Base-by-base conservation (phyloP, 37 sponge, comb jelly and placozoan genomes). In the Beroe ovata region DNA sequence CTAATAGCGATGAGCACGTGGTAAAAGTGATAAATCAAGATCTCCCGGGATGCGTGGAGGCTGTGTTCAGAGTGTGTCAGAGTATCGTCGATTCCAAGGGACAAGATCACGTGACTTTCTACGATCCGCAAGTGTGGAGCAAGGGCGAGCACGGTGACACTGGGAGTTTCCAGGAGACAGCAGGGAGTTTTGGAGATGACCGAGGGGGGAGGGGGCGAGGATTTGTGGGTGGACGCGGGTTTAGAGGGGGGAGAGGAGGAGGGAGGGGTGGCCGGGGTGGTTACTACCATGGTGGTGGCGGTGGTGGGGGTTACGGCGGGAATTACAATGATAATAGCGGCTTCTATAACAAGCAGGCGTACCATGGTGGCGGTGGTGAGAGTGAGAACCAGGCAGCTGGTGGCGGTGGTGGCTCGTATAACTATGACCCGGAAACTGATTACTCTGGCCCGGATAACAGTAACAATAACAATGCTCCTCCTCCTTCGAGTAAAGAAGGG, bases 161-260 rank as follows among this genome's bases (percentile, higher is more conserved):
- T 20, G 84, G 84, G 26, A 77, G 84, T 41, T 77, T 33, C 32
- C 69, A 29, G 69, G 69, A 66, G 69, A 66, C 69, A 33, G 69
- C 84, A 11, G 38, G 38, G 4, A 54, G 25, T 11, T 11, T 42
- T 28, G 84, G 84, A 38, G 71, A 29, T 4, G 84, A 54, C 21
- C 54, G 84, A n/a, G 63, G 63, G 63, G 84, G 84, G 2, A 8
- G 84, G 23, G 54, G 84, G 3, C 35, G 69, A 8, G 35, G 69
- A 18, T 47, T 47, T 47, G 54, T 47, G 54, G 84, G 84, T 14
- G 37, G 71, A 4, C 20, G 71, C 38, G 20, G 71, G 6, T 11
- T 2, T 6, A 8, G 26, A 19, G 26, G 38, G 4, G 38, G 33
- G 18, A 16, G 47, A 21, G 47, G 84, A 36, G 47, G 84, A 22